Base-by-base conservation (phyloP, 1,140 invertebrate genomes). In the Paracyclopina nana region DNA sequence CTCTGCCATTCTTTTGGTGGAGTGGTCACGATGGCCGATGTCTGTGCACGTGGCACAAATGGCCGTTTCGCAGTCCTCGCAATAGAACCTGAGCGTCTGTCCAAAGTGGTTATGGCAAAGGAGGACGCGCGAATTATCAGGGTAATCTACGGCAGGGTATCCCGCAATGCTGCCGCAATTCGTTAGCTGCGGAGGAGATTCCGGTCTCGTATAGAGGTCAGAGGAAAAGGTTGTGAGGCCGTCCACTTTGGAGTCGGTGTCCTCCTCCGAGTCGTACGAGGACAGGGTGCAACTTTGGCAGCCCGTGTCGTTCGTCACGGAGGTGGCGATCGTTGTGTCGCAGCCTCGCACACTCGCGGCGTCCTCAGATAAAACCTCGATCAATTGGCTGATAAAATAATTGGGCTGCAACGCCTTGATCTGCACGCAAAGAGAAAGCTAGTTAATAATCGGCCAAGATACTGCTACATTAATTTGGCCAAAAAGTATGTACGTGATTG, bases 21-120 rank as follows among this genome's bases (percentile, higher is more conserved):
- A 58, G 56, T 72, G 70, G 12, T 65, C 61, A 38, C 65, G 62
- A 55, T 72, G 70, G 51, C 70, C 69, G 9, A 69, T 65, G 50
- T 66, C 65, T 0, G 70, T 70, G 55, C 71, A 72, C 46, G 64
- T 64, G 34, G 63, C 63, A 55, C 71, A 72, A 38, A 72, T 63
- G 1, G 69, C 68, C 0, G 70, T 72, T 57, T 72, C 71, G 58
- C 71, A 72, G 41, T 68, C 64, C 6, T 61, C 58, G 57, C 71
- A 72, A 58, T 68, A 72, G 57, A 69, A 70, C 43, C 66, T 57
- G 27, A 72, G 56, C 1, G 65, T 62, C 53, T 69, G 68, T 12
- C 62, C 62, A 62, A 52, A 4, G n/a, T n/a, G n/a, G n/a, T n/a
- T n/a, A n/a, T 26, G 20, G 22, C 8, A 27, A 20, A 45, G 9